Base-by-base conservation (phyloP, 1,140 invertebrate genomes). In the Diuraphis noxia region DNA sequence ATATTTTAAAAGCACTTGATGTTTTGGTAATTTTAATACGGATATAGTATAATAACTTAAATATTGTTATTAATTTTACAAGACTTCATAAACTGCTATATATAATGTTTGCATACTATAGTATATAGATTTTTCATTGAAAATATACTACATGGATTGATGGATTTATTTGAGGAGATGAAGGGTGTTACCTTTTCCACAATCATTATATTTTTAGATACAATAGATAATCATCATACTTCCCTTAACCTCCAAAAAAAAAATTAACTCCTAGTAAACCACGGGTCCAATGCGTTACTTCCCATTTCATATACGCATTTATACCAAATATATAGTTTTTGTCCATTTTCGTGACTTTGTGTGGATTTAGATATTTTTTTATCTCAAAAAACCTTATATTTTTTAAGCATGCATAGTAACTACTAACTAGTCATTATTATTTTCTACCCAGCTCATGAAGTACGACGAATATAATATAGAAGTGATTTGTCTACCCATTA, bases 221-320 rank as follows among this genome's bases (percentile, higher is more conserved):
- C 10, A 63, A 4, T 5, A 63, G 10, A 63, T n/a, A 13, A 63
- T 49, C n/a, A n/a, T n/a, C 10, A n/a, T 30, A 63, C 10, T 63
- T 0, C 30, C 4, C 5, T 0, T 0, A n/a, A n/a, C 56, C 9
- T 0, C 4, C 25, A n/a, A 63, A 21, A n/a, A n/a, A n/a, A 63
- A n/a, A 63, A 13, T n/a, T n/a, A 13, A 63, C 52, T 56, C 5
- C 23, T 25, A 56, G 8, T 56, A 46, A 1, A 46, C 0, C 10
- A 46, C 43, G 2, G 10, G 19, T 17, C 1, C 43, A 46, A 3
- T 19, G 46, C 21, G 19, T 49, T 49, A 5, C 46, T n/a, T n/a
- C 13, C 6, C 13, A 72, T 17, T n/a, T n/a, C 10, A 72, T n/a
- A 17, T 72, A 63, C 30, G 17, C 30, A n/a, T 72, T 72, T 72